Percentiles rank a stretch among this genome's conserved stretches.
Conservation (phyloP, 2,888 invertebrate genomes). For the Agrilus mali region DNA sequence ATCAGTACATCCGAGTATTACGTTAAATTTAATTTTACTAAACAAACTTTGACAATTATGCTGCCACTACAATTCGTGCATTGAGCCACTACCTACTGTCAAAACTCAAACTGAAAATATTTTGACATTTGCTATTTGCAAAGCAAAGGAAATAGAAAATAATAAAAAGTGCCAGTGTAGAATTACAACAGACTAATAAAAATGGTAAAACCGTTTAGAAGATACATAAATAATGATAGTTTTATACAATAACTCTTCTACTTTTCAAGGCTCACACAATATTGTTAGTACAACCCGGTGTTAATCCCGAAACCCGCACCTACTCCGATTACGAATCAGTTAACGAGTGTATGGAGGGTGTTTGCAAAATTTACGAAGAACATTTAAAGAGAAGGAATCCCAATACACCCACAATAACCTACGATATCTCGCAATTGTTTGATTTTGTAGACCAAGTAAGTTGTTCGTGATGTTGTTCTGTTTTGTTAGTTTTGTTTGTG, state of each 20-base stretch:
- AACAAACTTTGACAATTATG: too few relatives aligned
- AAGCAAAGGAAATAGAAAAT: too few relatives aligned
- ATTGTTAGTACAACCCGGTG: conserved; percentile 85
- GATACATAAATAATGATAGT: neutral
- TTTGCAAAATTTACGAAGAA: conserved; percentile 98
- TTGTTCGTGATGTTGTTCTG: conserved; percentile 1
- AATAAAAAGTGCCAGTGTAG: too few relatives aligned
- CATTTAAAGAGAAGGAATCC: conserved; percentile 93
- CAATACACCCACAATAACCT: conserved; percentile 91
- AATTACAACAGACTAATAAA: too few relatives aligned
- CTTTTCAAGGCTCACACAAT: conserved; percentile 82
- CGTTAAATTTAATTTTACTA: too few relatives aligned
- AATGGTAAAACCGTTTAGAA: neutral
- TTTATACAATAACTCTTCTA: conserved; percentile 24
- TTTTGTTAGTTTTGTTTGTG: neutral
- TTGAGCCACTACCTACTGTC: too few relatives aligned
- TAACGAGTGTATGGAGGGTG: conserved; percentile 96
- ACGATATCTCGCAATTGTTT: conserved; percentile 95
- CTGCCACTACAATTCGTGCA: too few relatives aligned
- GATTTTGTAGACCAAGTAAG: conserved; percentile 88
- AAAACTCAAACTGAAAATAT: too few relatives aligned
- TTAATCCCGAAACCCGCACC: conserved; percentile 88
- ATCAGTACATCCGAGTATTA: too few relatives aligned
- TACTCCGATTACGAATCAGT: conserved; percentile 98
- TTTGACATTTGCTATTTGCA: too few relatives aligned